Conservation (phyloP, 37 sponge, comb jelly and placozoan genomes). For the Amphimedon queenslandica region DNA sequence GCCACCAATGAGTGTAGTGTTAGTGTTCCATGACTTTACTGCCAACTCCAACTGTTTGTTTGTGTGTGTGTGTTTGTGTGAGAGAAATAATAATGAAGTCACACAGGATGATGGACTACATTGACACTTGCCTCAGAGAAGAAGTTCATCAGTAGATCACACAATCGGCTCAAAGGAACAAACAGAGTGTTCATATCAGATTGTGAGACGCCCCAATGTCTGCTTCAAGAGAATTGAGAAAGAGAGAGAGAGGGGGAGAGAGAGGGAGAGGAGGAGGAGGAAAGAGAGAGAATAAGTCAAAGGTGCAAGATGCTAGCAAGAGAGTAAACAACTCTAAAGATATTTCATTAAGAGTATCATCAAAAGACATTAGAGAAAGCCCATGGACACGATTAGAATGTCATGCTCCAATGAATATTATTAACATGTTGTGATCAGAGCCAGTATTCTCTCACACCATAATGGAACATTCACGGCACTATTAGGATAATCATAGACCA, state of each 20-base stretch:
- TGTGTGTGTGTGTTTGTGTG: neutral
- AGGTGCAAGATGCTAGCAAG: neutral
- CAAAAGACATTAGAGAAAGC: no score
- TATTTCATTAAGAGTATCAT: no score
- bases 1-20: conserved; percentile 39
- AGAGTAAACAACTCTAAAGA: no score
- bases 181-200: conserved; percentile 51
- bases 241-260: neutral
- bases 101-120: neutral
- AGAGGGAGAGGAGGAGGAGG: neutral
- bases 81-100: neutral
- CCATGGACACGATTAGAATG: no score
- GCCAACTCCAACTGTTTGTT: conserved; percentile 35
- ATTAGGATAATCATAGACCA: no score
- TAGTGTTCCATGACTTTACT: conserved; percentile 44
- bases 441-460: no score
- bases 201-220: conserved; percentile 64
- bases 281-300: neutral
- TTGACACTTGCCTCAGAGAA: conserved; percentile 48
- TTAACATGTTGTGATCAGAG: no score
- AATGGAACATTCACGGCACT: no score
- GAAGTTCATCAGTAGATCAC: conserved; percentile 68
- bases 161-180: conserved; percentile 41
- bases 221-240: conserved; percentile 3
- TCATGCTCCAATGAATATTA: no score